Base-by-base conservation (phyloP, 2,113 vertebrate species). In the Pygoscelis antarcticus region DNA sequence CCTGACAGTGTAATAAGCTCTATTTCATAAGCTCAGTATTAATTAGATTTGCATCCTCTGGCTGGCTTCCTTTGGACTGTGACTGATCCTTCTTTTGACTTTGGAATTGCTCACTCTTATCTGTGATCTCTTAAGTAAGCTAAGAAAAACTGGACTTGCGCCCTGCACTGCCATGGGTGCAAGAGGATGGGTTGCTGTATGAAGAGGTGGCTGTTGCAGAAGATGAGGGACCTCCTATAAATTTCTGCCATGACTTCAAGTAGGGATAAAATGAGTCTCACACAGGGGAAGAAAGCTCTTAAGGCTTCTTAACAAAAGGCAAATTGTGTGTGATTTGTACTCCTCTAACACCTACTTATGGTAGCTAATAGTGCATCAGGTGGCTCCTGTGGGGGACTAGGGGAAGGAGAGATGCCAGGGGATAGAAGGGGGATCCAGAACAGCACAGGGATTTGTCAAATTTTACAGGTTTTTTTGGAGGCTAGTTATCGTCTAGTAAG, bases 21-120 rank as follows among this genome's bases (percentile, higher is more conserved):
- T 82, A 29, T 94, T 96, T 94, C 94, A 76, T 87, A 96, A 91
- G 75, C 71, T 96, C 51, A 7, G 0, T 96, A 77, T 94, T 96
- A 95, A 96, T 94, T 94, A 75, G 78, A 80, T 89, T 97, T 96
- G 47, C 64, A 62, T 87, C 75, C 51, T 93, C 89, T 93, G 78
- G 42, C 71, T 93, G 66, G 42, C 81, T 85, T 93, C 79, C 65
- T 95, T 69, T 79, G 60, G 54, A 66, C 76, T 84, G 58, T 61
- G 55, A 11, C 51, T 80, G 79, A 61, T 86, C 44, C 40, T 83
- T 65, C 88, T 76, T 93, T 89, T 68, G 65, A 69, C 51, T 91
- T 79, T n/a, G 54, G 29, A 72, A 80, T 80, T 2, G 0, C 18
- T 95, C 16, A 6, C 19, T 74, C 47, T 44, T 38, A 30, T 62